Base-by-base conservation (phyloP, 1,140 invertebrate genomes). In the Hestina assimilis region DNA sequence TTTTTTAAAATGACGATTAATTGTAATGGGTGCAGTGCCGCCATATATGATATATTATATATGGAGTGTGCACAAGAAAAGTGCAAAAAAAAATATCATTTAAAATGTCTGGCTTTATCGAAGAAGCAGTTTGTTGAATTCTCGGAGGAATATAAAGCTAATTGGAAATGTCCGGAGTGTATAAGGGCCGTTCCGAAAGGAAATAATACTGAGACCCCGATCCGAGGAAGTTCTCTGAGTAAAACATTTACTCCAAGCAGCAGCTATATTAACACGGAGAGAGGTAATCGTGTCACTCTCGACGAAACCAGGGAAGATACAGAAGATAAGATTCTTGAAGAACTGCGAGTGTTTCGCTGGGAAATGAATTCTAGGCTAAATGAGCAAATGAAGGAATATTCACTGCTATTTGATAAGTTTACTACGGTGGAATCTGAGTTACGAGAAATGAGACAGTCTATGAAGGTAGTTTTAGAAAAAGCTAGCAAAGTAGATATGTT, bases 1-100 rank as follows among this genome's bases (percentile, higher is more conserved):
- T 1, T 28, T 3, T 21, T 21, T 41, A 7, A 14, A 47, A 64
- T 64, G 62, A 21, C 20, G 24, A 51, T 48, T 2, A 60, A 45
- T 31, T 66, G 63, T 59, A 41, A 45, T 42, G 58, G 58, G 3
- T 66, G 59, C 20, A 40, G 42, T 58, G 41, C 45, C 0, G 24
- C 11, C 4, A 58, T 66, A 7, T 66, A 40, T 11, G 31, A 61
- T 59, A n/a, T 66, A 19, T 50, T 17, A 9, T 61, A 20, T 56
- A 61, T 66, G 59, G 59, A 66, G 33, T 66, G 63, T 59, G 38
- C 47, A 11, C n/a, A 66, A 28, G 46, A 51, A 6, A 59, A 33
- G 4, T 66, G 59, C 9, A 61, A 61, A 47, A 61, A 55, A 8
- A 28, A 58, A 12, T 61, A 50, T 24, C 58, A 61, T 31, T 17